Percentiles rank a stretch among this genome's conserved stretches.
These are phyloP conservation scores for Pelmatolapia mariae DNA, from an alignment of 2,113 vertebrate species.

Conservation along the genomic window DNA sequence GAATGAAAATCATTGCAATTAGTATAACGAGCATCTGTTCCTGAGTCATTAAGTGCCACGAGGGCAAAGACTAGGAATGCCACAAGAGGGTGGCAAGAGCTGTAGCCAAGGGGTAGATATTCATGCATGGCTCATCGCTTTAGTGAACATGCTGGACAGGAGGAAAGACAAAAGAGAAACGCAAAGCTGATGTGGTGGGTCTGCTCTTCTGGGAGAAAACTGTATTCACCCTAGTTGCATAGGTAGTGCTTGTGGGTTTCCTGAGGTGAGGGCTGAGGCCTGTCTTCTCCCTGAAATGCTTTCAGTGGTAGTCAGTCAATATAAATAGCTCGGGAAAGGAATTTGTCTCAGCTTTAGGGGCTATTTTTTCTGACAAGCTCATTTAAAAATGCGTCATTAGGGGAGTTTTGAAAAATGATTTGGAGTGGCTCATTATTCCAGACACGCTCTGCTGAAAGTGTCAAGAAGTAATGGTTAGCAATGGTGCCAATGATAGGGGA, in stretches of 20 bases:
- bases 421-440: neutral
- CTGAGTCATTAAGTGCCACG: neutral
- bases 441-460: rapidly evolving
- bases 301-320: neutral
- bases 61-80: neutral
- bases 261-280: neutral
- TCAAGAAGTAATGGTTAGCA: rapidly evolving
- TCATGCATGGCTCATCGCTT: rapidly evolving
- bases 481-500: rapidly evolving
- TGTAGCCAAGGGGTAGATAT: neutral
- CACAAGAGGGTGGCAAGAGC: neutral
- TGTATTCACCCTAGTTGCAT: rapidly evolving
- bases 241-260: rapidly evolving
- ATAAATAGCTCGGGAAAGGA: rapidly evolving
- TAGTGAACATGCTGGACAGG: neutral
- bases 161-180: rapidly evolving
- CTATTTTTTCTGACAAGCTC: neutral
- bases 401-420: neutral
- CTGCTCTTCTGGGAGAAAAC: neutral
- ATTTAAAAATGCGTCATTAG: neutral
- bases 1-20: neutral
- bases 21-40: neutral
- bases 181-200: neutral
- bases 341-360: neutral
- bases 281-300: neutral